Evolutionary conservation across 2,113 vertebrate species (phyloP), one percentile per base, ranked within the genome.

Genomic region (Buteo buteo): DNA sequence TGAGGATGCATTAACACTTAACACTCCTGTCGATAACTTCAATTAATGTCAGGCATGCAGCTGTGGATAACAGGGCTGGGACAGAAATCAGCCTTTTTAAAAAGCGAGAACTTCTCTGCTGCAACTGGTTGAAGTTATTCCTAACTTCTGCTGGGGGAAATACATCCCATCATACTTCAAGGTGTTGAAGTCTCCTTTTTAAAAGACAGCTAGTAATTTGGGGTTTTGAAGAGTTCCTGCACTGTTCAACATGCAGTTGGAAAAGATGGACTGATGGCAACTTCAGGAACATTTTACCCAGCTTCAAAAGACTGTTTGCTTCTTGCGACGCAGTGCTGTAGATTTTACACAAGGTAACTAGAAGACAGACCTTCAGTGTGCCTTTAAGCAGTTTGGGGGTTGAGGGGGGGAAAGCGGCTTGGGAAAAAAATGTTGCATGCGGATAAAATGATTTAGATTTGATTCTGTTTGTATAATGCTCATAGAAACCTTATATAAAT

Each of bases 101-200:
- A 59, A 44, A 47, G 82, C 71, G 42, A 21, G 26, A 59, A 73
- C 8, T 16, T 28, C 16, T 50, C 31, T 59, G 49, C 49, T 72
- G 26, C 13, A 31, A 21, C 11, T 58, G 26, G 14, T 71, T 44
- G 59, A 25, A 69, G 17, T 38, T 10, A 40, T 11, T 29, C 19
- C 28, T 42, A 1, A 32, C 13, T n/a, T 62, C 36, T 44, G 5
- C 26, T 55, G n/a, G 24, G 5, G 2, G 16, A 15, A 22, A 18
- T 31, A 16, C 47, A 18, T 3, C 16, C 22, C 25, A 32, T 5
- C 3, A 1, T 2, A 16, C 3, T n/a, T 69, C 21, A 21, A 20
- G 32, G 21, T 2, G 7, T 2, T 65, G 67, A 61, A 83, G 8
- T 28, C 4, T 59, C 13, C 13, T 78, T 70, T 47, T 29, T 13